Evolutionary conservation across 2,113 vertebrate genomes (phyloP).

Genomic region (Chlorodrepanis virens): DNA sequence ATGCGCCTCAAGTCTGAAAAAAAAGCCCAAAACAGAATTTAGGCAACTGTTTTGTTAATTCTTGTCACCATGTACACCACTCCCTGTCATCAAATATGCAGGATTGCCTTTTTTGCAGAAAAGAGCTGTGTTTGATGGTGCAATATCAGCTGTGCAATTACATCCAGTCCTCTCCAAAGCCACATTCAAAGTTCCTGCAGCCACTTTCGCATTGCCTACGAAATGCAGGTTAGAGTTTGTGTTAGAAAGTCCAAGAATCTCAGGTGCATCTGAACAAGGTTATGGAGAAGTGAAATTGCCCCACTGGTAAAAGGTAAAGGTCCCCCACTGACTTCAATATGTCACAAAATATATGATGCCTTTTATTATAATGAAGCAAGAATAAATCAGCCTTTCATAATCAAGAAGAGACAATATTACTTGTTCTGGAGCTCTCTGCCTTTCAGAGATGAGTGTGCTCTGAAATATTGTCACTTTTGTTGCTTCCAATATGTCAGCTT

Average conservation of each 20-base stretch:
- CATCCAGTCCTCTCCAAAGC: neutral
- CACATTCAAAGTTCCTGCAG: neutral
- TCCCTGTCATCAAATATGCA: neutral
- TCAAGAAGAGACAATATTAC: neutral
- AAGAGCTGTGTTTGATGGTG: neutral
- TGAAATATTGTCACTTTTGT: neutral
- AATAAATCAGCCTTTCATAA: neutral
- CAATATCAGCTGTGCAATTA: neutral
- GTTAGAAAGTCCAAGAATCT: neutral
- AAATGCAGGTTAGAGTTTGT: neutral
- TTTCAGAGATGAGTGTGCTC: neutral
- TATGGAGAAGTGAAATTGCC: neutral
- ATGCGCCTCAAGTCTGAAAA: neutral
- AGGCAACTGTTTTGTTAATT: neutral
- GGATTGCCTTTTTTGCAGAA: neutral
- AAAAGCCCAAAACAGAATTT: neutral
- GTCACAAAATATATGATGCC: neutral
- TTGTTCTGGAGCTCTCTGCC: neutral
- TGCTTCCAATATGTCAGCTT: neutral
- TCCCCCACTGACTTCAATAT: neutral
- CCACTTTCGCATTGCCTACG: neutral
- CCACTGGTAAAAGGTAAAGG: neutral
- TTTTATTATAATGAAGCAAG: neutral
- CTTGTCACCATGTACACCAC: accelerated
- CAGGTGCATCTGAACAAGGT: neutral